Base-by-base conservation (phyloP, 2,113 vertebrate species). In the Natator depressus region DNA sequence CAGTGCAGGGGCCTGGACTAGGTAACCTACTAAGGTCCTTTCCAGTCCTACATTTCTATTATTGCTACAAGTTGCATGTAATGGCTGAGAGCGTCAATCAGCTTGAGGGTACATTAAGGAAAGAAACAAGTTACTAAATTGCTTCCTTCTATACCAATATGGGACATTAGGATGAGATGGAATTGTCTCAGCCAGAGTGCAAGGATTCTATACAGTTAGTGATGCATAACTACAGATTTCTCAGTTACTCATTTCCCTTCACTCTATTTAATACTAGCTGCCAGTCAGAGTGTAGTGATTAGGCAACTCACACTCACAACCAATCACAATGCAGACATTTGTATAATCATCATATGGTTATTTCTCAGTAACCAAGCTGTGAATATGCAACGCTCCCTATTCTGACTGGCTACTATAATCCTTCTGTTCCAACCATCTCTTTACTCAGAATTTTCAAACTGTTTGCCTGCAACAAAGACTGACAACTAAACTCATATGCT, bases 211-310 rank as follows among this genome's bases (percentile, higher is more conserved):
- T 80, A 88, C 79, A 57, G 92, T 94, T 97, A 94, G 89, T 51
- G 92, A 94, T 82, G 87, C 87, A 0, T 83, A 91, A 95, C 91
- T 69, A 80, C 93, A 55, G 92, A 79, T 79, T 95, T 89, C 1
- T 62, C 94, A 91, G 94, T 94, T 90, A 90, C 29, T 93, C 89
- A 93, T 91, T 97, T 96, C 94, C 82, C 90, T 93, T 90, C 85
- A 35, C 95, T 95, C 94, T 96, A 94, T 91, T 95, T 90, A 95
- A 96, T 96, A 76, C 59, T 90, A 2, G 0, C 87, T 96, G 22
- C n/a, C 96, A 11, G 84, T 80, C 91, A 78, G 50, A 94, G 87
- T 0, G 0, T 80, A 0, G 88, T 94, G 87, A 80, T 95, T 31
- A 95, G 88, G 94, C 72, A 19, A 78, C 19, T 87, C 90, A 53